These are phyloP conservation scores for Microtus agrestis DNA, from an alignment of 2,797 vertebrate genomes.

Conservation along the genomic window DNA sequence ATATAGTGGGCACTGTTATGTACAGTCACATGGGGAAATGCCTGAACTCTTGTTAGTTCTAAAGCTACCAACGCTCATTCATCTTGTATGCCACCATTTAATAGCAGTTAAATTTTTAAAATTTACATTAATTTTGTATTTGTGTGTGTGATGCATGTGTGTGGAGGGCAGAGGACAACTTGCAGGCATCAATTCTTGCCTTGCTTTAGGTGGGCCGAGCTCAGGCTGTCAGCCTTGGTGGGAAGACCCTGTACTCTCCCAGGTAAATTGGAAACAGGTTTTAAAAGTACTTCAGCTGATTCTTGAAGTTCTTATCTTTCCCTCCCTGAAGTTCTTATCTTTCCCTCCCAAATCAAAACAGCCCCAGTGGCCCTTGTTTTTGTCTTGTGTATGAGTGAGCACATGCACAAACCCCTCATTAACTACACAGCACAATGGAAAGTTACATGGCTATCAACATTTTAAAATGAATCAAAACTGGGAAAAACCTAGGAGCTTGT, in stretches of 20 bases:
- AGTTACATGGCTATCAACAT: neutral
- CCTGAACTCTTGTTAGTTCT: neutral
- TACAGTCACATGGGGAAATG: neutral
- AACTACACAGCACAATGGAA: neutral
- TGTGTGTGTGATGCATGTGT: neutral
- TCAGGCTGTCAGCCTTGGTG: neutral
- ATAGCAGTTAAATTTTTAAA: slow-evolving; percentile 41
- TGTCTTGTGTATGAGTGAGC: neutral
- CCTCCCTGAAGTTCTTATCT: neutral
- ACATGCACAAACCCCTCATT: neutral
- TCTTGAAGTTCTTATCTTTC: neutral
- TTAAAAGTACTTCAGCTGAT: slow-evolving; percentile 29
- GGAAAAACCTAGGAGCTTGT: neutral
- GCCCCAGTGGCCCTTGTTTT: neutral
- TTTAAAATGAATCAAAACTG: slow-evolving; percentile 32
- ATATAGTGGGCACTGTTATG: neutral
- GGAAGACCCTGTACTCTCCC: neutral
- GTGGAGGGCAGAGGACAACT: neutral
- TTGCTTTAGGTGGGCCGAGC: neutral
- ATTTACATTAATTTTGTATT: neutral
- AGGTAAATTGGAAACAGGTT: neutral
- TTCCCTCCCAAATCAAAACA: neutral
- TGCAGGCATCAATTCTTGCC: neutral
- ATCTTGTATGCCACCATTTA: neutral
- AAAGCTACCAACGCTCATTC: neutral